Percentiles rank a stretch among this genome's conserved stretches.
These are phyloP conservation scores for Mastacembelus armatus DNA, from an alignment of 2,797 vertebrate species.

Conservation along the genomic window DNA sequence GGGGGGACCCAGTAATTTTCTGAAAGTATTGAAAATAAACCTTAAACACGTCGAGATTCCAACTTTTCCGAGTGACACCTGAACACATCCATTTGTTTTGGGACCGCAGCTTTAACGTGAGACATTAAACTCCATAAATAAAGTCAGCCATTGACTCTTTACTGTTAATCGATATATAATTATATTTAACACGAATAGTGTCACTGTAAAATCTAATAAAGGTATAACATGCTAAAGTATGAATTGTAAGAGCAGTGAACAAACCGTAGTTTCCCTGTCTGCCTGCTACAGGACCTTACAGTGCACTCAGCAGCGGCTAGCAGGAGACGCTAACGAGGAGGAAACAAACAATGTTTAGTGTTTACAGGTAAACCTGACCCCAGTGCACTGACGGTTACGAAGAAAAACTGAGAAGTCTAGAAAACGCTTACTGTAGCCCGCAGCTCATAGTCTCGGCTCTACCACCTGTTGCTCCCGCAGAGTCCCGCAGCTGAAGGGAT, in stretches of 20 bases:
- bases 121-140: constrained; percentile 27
- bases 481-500: constrained; percentile 72
- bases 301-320: constrained; percentile 54
- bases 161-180: neutral
- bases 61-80: neutral
- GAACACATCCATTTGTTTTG: neutral
- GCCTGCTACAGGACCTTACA: constrained; percentile 36
- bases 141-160: neutral
- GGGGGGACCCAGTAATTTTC: too few species aligned
- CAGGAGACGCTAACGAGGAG: constrained; percentile 57
- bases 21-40: neutral
- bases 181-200: too few species aligned
- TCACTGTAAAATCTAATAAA: neutral
- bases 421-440: constrained; percentile 35
- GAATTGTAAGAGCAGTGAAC: neutral
- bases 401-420: neutral
- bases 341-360: constrained; percentile 17
- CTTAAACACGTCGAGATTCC: neutral
- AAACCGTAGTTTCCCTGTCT: constrained; percentile 52
- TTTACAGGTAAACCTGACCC: neutral
- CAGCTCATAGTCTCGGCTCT: constrained; percentile 37
- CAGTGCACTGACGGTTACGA: neutral
- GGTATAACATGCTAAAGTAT: neutral
- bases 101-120: neutral
- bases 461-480: constrained; percentile 81